phyloP scores from a whole-genome alignment of 1,140 invertebrate species.

The Piezodorus guildinii region DNA sequence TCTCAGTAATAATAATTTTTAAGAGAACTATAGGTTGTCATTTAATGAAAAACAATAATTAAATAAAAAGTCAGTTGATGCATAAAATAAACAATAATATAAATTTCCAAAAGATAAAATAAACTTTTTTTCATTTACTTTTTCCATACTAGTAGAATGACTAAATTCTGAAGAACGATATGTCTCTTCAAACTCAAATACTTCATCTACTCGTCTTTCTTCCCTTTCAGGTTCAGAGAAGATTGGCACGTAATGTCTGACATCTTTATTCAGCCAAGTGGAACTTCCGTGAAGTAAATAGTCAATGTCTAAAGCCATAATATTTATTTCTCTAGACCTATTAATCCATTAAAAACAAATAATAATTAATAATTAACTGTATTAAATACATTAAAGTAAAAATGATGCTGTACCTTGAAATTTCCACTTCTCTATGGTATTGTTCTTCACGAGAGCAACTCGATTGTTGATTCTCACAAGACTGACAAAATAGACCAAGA shows the following conservation, averaged over 20 bases:
- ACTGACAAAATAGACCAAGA: not conserved
- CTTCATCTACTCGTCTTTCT: not conserved
- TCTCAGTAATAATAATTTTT: no score
- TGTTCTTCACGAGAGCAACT: slow-evolving; percentile 3
- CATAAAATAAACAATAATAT: no score
- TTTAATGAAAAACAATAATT: no score
- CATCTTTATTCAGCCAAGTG: not conserved
- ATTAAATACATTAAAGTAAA: no score
- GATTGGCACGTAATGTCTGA: not conserved
- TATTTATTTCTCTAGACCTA: no score
- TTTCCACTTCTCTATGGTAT: not conserved
- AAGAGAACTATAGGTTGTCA: no score
- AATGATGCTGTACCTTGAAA: not conserved
- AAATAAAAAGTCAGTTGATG: no score
- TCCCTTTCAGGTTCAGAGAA: not conserved
- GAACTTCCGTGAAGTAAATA: no score
- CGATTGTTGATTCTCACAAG: slow-evolving; percentile 6
- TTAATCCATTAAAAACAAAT: no score
- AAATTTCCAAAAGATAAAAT: no score
- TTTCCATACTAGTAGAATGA: not conserved
- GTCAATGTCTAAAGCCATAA: no score
- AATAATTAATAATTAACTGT: no score
- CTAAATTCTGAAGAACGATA: not conserved
- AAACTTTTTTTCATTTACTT: not conserved
- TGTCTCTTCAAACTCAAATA: not conserved